Percentiles rank a stretch among this genome's conserved stretches.
Conservation (phyloP, 2,113 vertebrate species). For the Pelvicachromis taeniatus region DNA sequence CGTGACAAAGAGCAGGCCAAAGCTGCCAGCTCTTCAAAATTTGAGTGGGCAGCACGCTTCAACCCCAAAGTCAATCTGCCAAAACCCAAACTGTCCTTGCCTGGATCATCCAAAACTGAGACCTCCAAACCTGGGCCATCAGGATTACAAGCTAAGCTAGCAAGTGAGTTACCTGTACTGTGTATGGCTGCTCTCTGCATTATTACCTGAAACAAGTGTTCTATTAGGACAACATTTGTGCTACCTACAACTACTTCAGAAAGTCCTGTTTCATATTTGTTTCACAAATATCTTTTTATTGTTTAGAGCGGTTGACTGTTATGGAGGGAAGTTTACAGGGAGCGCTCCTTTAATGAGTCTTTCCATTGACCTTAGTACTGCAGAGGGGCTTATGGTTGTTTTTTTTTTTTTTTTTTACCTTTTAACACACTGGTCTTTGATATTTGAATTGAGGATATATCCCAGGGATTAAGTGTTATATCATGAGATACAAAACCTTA, state of each 20-base stretch:
- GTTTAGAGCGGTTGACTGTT: not conserved
- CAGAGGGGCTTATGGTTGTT: not conserved
- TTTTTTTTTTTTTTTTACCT: not conserved
- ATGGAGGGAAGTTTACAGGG: too few species aligned
- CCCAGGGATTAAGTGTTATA: slow-evolving; percentile 18
- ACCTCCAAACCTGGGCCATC: slow-evolving; percentile 98
- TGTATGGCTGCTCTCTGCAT: not conserved
- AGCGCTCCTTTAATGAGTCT: not conserved
- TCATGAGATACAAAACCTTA: slow-evolving; percentile 21
- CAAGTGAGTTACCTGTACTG: slow-evolving; percentile 83
- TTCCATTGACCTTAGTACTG: not conserved
- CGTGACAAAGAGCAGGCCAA: slow-evolving; percentile 96
- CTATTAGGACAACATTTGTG: not conserved
- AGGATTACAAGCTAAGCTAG: slow-evolving; percentile 98
- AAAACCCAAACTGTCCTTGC: slow-evolving; percentile 98
- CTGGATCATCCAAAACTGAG: slow-evolving; percentile 96
- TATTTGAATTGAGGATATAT: not conserved
- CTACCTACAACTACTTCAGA: not conserved
- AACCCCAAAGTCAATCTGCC: slow-evolving; percentile 98
- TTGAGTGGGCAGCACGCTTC: slow-evolving; percentile 98
- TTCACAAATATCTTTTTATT: not conserved
- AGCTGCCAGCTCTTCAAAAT: slow-evolving; percentile 93
- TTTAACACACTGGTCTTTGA: not conserved
- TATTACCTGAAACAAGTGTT: not conserved
- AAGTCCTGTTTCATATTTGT: not conserved